phyloP scores from a whole-genome alignment of 2,113 vertebrate species.

The Dipodomys merriami region DNA sequence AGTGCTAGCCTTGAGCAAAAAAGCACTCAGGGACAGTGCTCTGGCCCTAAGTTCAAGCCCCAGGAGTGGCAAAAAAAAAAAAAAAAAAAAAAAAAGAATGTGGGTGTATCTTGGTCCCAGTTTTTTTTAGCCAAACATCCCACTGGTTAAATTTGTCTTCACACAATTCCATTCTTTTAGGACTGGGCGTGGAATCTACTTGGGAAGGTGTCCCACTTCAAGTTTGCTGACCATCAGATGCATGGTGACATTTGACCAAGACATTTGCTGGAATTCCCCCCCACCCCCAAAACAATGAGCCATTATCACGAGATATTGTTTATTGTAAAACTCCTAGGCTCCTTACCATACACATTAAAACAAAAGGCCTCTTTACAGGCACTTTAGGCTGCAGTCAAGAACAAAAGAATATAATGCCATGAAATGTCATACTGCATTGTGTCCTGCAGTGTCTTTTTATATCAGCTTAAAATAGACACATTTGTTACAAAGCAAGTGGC shows the following conservation, averaged over 20 bases:
- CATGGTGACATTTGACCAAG: constrained; percentile 87
- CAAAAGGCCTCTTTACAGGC: constrained; percentile 84
- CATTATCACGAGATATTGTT: constrained; percentile 83
- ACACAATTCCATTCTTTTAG: constrained; percentile 85
- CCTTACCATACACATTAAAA: constrained; percentile 83
- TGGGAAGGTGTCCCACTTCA: constrained; percentile 73
- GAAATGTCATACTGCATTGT: constrained; percentile 33
- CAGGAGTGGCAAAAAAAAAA: too few species aligned
- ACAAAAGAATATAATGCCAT: constrained; percentile 56
- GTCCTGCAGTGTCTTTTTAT: background rate
- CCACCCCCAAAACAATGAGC: constrained; percentile 82
- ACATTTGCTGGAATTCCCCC: constrained; percentile 81
- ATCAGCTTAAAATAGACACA: constrained; percentile 12
- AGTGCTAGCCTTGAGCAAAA: too few species aligned
- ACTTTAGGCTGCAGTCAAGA: constrained; percentile 69
- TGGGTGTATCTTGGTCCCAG: constrained; percentile 81
- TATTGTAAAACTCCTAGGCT: constrained; percentile 83
- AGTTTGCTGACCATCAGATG: constrained; percentile 82
- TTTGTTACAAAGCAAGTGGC: background rate
- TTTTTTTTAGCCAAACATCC: constrained; percentile 74
- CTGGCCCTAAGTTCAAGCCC: too few species aligned
- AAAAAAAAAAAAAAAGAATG: constrained; percentile 45
- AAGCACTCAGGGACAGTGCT: too few species aligned
- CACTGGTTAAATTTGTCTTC: constrained; percentile 72
- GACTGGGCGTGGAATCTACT: constrained; percentile 81